Evolutionary conservation across 2,888 invertebrate genomes (phyloP).

Genomic region (Ochlodes sylvanus): DNA sequence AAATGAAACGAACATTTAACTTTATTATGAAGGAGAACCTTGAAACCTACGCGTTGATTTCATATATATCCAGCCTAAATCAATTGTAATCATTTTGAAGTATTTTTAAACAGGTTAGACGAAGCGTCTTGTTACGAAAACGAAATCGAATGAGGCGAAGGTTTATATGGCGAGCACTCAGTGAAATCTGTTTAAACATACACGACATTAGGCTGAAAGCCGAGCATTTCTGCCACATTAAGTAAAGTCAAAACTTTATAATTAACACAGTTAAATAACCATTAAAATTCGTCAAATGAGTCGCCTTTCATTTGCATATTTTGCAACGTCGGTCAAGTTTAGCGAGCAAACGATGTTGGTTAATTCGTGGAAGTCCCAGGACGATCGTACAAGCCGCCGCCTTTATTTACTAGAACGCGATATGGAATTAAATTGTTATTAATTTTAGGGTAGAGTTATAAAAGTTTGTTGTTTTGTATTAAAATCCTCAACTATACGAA

Average conservation of each 20-base stretch:
- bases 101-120: constrained; percentile 10
- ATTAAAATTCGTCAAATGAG: constrained; percentile 81
- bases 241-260: constrained; percentile 71
- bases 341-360: constrained; percentile 61
- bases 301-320: constrained; percentile 79
- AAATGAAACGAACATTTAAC: too few relatives aligned
- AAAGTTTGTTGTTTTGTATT: not conserved
- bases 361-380: constrained; percentile 75
- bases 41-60: not conserved
- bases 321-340: constrained; percentile 68
- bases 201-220: constrained; percentile 49
- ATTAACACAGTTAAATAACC: constrained; percentile 79
- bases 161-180: constrained; percentile 44
- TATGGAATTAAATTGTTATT: constrained; percentile 75
- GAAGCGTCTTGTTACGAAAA: not conserved
- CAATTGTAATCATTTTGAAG: not conserved
- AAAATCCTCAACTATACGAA: not conserved
- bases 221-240: constrained; percentile 51
- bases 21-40: not conserved
- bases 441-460: constrained; percentile 14
- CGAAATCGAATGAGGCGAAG: constrained; percentile 4
- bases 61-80: not conserved
- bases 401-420: constrained; percentile 59
- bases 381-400: constrained; percentile 62
- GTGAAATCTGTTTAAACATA: constrained; percentile 58